phyloP scores from a whole-genome alignment of 2,797 vertebrate species.

The Enteromius viviparus region DNA sequence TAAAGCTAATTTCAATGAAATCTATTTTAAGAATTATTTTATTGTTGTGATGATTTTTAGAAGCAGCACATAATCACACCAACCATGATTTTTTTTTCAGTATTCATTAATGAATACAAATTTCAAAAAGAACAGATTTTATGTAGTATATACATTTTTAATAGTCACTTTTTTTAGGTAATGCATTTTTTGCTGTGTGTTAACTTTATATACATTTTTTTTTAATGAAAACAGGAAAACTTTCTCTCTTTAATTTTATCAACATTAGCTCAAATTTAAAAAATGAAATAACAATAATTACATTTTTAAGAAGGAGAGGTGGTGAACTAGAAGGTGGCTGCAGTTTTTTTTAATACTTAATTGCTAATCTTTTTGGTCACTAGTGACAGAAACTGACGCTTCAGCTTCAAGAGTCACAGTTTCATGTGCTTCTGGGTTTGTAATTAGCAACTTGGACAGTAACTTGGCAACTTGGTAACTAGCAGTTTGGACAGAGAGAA shows the following conservation, averaged over 20 bases:
- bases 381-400: not conserved
- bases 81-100: not conserved
- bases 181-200: not conserved
- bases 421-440: not conserved
- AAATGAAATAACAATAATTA: no score
- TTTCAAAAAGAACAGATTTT: not conserved
- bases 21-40: not conserved
- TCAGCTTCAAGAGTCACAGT: not conserved
- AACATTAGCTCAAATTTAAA: not conserved
- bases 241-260: not conserved
- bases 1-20: no score
- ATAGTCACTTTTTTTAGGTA: not conserved
- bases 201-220: not conserved
- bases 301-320: not conserved
- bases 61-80: not conserved
- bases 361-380: not conserved
- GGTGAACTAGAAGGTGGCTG: not conserved
- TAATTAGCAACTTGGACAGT: conserved; percentile 10
- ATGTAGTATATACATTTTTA: not conserved
- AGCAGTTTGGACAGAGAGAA: conserved; percentile 17
- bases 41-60: not conserved
- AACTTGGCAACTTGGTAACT: conserved; percentile 29
- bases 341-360: no score
- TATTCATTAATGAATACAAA: not conserved
- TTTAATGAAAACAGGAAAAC: not conserved